These are phyloP conservation scores for Cathartes aura DNA, from an alignment of 2,113 vertebrate genomes.

Conservation along the genomic window DNA sequence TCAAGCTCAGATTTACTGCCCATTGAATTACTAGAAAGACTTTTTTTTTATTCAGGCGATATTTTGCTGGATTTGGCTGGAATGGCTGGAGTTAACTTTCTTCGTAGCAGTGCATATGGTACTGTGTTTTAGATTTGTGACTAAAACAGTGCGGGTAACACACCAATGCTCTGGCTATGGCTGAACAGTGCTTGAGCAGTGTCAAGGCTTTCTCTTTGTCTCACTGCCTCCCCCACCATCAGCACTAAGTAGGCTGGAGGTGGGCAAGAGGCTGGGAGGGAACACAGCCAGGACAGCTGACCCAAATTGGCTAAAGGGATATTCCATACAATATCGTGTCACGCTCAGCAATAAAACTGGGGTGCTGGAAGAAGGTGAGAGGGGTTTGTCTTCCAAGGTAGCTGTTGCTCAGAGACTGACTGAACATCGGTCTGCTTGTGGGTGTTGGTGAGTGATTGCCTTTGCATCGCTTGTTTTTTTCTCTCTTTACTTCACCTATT, in stretches of 20 bases:
- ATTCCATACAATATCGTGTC: too few relatives aligned
- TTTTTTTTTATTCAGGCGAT: not conserved
- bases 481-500: not conserved
- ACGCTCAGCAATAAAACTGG: not conserved
- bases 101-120: not conserved
- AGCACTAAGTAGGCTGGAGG: not conserved
- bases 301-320: not conserved
- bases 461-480: not conserved
- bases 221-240: not conserved
- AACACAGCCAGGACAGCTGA: not conserved
- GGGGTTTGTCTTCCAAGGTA: not conserved
- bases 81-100: not conserved
- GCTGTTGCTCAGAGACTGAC: not conserved
- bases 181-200: not conserved
- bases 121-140: not conserved
- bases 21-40: not conserved
- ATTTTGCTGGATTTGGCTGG: not conserved
- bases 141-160: not conserved
- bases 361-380: not conserved
- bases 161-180: not conserved
- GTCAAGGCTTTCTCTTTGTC: not conserved
- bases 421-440: fast-evolving
- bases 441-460: not conserved
- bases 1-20: not conserved
- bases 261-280: not conserved